Evolutionary conservation across 2,888 invertebrate genomes (phyloP).

Genomic region (Drosophila antonietae): DNA sequence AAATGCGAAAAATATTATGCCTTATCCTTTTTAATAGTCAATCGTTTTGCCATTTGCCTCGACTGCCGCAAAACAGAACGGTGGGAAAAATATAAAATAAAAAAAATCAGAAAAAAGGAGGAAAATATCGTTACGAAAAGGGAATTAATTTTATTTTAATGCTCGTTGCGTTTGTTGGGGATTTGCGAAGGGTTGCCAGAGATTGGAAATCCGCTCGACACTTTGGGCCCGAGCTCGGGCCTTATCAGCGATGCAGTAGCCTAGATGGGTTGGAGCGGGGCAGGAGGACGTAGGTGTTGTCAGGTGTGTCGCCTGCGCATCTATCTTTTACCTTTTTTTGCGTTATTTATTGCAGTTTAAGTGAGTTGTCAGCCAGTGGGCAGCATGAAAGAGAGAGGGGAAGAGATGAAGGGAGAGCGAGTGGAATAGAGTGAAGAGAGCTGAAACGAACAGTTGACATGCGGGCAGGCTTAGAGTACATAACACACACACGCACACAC

Average conservation of each 20-base stretch:
- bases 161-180: constrained; percentile 64
- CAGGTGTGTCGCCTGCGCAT: constrained; percentile 64
- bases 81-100: constrained; percentile 2
- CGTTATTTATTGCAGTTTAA: constrained; percentile 79
- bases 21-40: constrained; percentile 81
- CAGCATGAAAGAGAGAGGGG: neutral
- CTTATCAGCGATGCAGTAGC: constrained; percentile 68
- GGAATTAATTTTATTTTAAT: constrained; percentile 80
- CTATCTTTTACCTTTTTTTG: constrained; percentile 54
- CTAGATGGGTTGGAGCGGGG: neutral
- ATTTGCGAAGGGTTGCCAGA: constrained; percentile 70
- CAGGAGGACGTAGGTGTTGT: constrained; percentile 52
- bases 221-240: constrained; percentile 27
- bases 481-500: constrained; percentile 9
- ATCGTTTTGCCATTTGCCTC: constrained; percentile 77
- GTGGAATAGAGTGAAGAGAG: neutral
- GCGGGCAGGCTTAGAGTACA: constrained; percentile 35
- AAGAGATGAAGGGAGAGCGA: neutral
- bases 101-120: constrained; percentile 6
- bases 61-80: constrained; percentile 10
- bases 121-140: constrained; percentile 28
- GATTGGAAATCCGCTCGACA: constrained; percentile 62
- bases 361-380: constrained; percentile 73
- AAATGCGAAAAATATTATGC: constrained; percentile 81
- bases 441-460: constrained; percentile 39